A percentile compares a stretch with the other conserved stretches of the same genome.
phyloP scores from a whole-genome alignment of 2,113 vertebrate genomes.

The Ceuthmochares aereus region DNA sequence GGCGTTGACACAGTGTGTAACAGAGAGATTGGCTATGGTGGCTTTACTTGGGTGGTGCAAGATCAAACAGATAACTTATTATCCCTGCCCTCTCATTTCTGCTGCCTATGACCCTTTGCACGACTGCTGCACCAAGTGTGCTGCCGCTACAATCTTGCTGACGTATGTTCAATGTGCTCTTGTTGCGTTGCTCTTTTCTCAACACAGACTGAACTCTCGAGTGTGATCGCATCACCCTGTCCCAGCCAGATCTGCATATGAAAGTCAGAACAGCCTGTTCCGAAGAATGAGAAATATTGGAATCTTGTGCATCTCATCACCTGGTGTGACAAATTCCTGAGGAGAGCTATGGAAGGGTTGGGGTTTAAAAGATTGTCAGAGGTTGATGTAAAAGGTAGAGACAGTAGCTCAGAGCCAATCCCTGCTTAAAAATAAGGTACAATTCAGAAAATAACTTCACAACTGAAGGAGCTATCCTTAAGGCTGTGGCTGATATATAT shows the following conservation, averaged over 20 bases:
- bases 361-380: neutral
- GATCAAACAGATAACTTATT: neutral
- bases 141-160: neutral
- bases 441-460: neutral
- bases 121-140: rapidly evolving
- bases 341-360: neutral
- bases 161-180: neutral
- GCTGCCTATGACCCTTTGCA: neutral
- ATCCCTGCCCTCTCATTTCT: neutral
- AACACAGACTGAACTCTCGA: neutral
- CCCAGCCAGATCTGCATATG: neutral
- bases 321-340: neutral
- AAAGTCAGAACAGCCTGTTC: neutral
- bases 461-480: neutral
- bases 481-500: neutral
- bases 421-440: neutral
- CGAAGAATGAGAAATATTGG: neutral
- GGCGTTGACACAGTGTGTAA: rapidly evolving
- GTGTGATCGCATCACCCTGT: rapidly evolving
- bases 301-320: rapidly evolving
- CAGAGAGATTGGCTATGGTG: too few species aligned
- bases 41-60: too few species aligned
- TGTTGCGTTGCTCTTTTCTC: neutral
- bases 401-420: neutral
- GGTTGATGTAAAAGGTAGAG: neutral